Base-by-base conservation (phyloP, 1,140 invertebrate genomes). In the Coboldia fuscipes region DNA sequence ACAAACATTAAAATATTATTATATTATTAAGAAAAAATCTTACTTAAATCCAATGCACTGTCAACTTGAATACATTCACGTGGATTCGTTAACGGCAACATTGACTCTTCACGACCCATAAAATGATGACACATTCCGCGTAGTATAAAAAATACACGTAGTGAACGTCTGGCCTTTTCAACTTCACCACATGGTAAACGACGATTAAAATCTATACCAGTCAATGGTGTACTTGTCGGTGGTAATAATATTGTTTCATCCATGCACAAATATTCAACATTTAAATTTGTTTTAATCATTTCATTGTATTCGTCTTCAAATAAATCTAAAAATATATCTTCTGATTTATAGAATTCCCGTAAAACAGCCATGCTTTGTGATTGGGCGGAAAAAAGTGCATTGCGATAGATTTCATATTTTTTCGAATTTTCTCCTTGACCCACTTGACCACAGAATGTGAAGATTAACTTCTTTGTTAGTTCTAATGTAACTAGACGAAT, bases 271-370 rank as follows among this genome's bases (percentile, higher is more conserved):
- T 78, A 86, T 52, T 93, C 85, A 2, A 90, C 85, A 62, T 92
- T 94, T 21, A 94, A 53, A 7, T 78, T 75, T 20, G 72, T 66
- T 47, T 79, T 86, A 45, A 74, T 67, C 68, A 96, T 83, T 56
- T 94, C 85, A 49, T 79, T 82, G 57, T 75, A 78, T 45, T 99
- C 94, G 56, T 97, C 89, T 60, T 99, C 93, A 60, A 99, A 98
- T 70, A 97, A 88, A 52, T 98, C 93, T 20, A 97, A 60, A 61
- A 98, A 98, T 41, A 97, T 90, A 48, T 97, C 92, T 64, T 97
- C 92, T 48, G 82, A 89, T 71, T 93, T 94, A 54, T 92, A 94
- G 51, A 93, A 92, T 62, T 89, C 90, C 24, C 84, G 66, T 2
- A 94, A 64, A 10, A 88, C 60, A 14, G 77, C 67, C 24, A 83